These are phyloP conservation scores for Halcyon smyrnensis DNA, from an alignment of 2,797 vertebrate genomes.

Conservation along the genomic window DNA sequence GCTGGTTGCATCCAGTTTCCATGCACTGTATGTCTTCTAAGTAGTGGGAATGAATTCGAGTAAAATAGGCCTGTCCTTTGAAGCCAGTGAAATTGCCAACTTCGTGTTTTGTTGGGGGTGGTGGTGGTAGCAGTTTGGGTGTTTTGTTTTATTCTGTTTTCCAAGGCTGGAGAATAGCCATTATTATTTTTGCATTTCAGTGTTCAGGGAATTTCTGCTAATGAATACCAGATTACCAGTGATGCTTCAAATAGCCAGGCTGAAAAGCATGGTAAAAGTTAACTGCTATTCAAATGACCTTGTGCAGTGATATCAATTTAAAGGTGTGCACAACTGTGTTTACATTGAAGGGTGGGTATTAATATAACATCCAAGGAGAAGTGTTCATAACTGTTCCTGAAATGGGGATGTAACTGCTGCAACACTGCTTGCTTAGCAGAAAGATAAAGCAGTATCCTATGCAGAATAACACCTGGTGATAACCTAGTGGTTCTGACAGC, in stretches of 20 bases:
- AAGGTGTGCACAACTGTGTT: not conserved
- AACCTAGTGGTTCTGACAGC: not conserved
- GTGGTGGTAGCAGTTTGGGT: not conserved
- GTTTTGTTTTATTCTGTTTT: not conserved
- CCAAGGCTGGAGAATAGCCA: not conserved
- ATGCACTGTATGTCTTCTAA: not conserved
- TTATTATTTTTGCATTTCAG: constrained; percentile 22
- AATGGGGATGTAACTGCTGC: not conserved
- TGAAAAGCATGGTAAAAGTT: constrained; percentile 68
- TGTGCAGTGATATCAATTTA: not conserved
- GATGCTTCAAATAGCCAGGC: constrained; percentile 56
- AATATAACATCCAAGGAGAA: not conserved
- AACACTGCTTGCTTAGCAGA: not conserved
- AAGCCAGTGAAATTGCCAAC: not conserved
- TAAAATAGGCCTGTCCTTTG: not conserved
- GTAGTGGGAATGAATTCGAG: not conserved
- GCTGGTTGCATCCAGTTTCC: not conserved
- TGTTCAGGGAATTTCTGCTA: constrained; percentile 63
- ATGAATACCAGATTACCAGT: constrained; percentile 71
- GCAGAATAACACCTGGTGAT: not conserved
- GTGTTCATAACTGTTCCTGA: not conserved
- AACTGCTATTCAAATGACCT: not conserved
- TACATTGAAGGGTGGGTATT: not conserved
- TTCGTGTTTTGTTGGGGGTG: not conserved
- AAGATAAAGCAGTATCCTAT: not conserved